Conservation (phyloP, 2,113 vertebrate genomes). For the Anhinga rufa region DNA sequence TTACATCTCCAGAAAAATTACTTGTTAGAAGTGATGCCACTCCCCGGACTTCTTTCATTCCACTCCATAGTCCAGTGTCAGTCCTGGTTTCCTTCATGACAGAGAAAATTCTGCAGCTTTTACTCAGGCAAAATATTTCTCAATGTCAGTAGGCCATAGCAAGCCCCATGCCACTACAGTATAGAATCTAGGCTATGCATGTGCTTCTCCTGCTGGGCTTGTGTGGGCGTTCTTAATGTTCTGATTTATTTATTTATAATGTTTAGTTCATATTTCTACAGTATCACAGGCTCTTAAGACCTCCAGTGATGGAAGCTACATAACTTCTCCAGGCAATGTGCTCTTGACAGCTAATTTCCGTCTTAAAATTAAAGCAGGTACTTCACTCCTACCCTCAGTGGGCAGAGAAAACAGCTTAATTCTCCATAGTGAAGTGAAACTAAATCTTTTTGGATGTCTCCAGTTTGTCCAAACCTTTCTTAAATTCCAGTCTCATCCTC, state of each 20-base stretch:
- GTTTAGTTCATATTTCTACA: not conserved
- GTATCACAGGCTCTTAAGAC: not conserved
- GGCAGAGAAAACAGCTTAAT: not conserved
- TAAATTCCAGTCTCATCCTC: not conserved
- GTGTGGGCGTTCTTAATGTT: not conserved
- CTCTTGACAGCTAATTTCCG: not conserved
- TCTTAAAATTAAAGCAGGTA: not conserved
- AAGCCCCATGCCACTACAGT: not conserved
- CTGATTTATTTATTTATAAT: not conserved
- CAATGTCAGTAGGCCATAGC: too few species aligned
- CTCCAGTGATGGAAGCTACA: not conserved
- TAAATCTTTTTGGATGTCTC: not conserved
- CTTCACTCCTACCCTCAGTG: not conserved
- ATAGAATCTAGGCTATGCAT: fast-evolving
- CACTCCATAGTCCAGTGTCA: not conserved
- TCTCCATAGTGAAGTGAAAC: not conserved
- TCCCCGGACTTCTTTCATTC: not conserved
- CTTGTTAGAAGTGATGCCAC: not conserved
- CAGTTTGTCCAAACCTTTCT: not conserved
- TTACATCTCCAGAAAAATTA: not conserved
- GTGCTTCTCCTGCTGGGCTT: not conserved
- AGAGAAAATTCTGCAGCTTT: not conserved
- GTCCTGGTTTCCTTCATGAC: not conserved
- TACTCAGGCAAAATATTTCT: not conserved
- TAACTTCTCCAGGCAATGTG: not conserved